Percentiles rank a stretch among this genome's conserved stretches.
phyloP scores from a whole-genome alignment of 2,888 invertebrate genomes.

The Leptopilina syphax region DNA sequence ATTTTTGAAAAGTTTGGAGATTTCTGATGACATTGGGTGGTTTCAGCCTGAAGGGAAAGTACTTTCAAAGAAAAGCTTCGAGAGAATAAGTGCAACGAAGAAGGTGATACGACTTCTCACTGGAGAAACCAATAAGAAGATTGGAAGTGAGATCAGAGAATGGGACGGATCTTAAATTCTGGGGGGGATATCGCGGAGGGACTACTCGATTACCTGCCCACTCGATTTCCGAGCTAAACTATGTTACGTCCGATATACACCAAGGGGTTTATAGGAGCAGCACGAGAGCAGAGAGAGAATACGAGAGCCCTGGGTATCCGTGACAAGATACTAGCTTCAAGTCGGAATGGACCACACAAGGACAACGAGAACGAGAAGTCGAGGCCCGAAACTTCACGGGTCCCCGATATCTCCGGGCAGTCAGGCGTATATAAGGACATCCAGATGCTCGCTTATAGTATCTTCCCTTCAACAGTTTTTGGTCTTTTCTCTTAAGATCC shows the following conservation, averaged over 20 bases:
- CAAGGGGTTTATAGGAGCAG: constrained; percentile 47
- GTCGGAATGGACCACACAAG: constrained; percentile 63
- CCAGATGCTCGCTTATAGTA: constrained; percentile 45
- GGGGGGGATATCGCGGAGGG: constrained; percentile 46
- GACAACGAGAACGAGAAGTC: constrained; percentile 52
- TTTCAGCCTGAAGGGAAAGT: no score
- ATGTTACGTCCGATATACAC: constrained; percentile 53
- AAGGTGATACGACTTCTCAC: no score
- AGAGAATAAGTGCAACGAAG: no score
- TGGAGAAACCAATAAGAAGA: constrained; percentile 11
- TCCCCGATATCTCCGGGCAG: constrained; percentile 57
- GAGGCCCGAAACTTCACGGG: constrained; percentile 54
- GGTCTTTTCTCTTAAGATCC: no score
- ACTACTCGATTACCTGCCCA: constrained; percentile 62
- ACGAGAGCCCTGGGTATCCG: constrained; percentile 64
- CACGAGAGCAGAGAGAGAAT: constrained; percentile 54
- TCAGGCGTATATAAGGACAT: constrained; percentile 50
- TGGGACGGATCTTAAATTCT: constrained; percentile 58
- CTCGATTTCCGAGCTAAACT: constrained; percentile 56
- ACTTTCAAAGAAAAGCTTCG: no score
- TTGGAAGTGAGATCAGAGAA: constrained; percentile 46
- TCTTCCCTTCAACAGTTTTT: no score
- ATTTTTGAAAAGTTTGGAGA: no score
- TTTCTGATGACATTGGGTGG: no score
- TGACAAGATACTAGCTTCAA: constrained; percentile 72